phyloP scores from a whole-genome alignment of 2,113 vertebrate species.

The Macquaria ambigua region DNA sequence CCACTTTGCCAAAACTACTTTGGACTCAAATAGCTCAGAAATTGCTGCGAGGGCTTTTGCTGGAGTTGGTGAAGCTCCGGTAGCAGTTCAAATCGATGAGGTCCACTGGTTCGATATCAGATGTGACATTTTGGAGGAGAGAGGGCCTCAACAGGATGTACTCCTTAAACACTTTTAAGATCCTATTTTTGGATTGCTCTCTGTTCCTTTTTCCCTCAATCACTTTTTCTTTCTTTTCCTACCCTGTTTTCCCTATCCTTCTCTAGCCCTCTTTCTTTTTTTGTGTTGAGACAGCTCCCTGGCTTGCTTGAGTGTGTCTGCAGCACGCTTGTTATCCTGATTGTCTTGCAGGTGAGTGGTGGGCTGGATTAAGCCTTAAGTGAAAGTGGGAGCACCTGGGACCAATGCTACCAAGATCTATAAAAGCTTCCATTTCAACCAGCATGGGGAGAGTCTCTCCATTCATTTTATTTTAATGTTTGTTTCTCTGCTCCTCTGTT shows the following conservation, averaged over 20 bases:
- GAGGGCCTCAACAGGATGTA: conserved; percentile 7
- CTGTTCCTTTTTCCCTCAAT: neutral
- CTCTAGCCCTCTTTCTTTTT: neutral
- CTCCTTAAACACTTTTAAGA: conserved; percentile 34
- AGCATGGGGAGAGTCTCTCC: neutral
- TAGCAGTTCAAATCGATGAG: conserved; percentile 37
- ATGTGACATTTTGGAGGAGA: conserved; percentile 44
- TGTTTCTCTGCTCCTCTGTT: neutral
- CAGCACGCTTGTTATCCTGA: conserved; percentile 19
- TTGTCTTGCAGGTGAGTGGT: conserved; percentile 23
- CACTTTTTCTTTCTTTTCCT: neutral
- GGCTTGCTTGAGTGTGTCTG: neutral
- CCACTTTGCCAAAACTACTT: neutral
- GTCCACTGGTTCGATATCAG: conserved; percentile 32
- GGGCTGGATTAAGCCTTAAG: neutral
- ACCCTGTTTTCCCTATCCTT: neutral
- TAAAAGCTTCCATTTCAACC: conserved; percentile 1
- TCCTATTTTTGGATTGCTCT: conserved; percentile 22
- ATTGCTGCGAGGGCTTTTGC: conserved; percentile 48
- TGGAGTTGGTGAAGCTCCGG: conserved; percentile 18
- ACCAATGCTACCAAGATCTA: neutral
- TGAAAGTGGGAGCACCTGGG: neutral
- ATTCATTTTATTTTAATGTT: neutral
- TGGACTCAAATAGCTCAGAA: conserved; percentile 31
- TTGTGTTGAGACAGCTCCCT: neutral